A percentile compares a stretch with the other conserved stretches of the same genome.
Evolutionary conservation across 2,888 invertebrate species (phyloP).

Genomic region (Trachelus troglodyta): DNA sequence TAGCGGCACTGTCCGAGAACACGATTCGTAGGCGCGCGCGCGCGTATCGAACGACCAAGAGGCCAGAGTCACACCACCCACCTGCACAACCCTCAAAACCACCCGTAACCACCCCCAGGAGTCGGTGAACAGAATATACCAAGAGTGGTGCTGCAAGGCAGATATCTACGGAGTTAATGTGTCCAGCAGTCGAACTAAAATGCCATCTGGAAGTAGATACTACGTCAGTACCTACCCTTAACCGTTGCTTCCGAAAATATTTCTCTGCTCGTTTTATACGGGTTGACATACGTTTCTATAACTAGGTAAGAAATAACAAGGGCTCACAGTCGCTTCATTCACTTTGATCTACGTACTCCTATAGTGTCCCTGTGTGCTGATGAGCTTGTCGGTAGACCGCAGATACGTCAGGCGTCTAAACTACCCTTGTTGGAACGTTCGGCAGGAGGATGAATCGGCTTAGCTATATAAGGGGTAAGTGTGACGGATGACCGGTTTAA

Average conservation of each 20-base stretch:
- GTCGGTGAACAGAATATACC: constrained; percentile 13
- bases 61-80: constrained; percentile 17
- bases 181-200: background rate
- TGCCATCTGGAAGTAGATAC: background rate
- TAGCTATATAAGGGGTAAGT: background rate
- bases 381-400: background rate
- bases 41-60: constrained; percentile 54
- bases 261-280: background rate
- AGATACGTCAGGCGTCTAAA: background rate
- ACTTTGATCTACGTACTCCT: background rate
- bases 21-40: constrained; percentile 47
- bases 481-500: background rate
- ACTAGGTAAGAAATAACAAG: background rate
- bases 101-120: constrained; percentile 7
- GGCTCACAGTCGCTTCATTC: background rate
- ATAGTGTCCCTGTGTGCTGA: background rate
- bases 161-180: background rate
- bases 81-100: constrained; percentile 18
- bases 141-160: background rate
- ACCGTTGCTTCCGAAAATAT: background rate
- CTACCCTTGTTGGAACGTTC: background rate
- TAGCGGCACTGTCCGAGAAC: constrained; percentile 60
- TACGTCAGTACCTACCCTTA: background rate
- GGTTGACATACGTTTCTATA: background rate
- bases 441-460: background rate